Evolutionary conservation across 2,888 invertebrate genomes (phyloP), one percentile per base, ranked within the genome.

Genomic region (Hedya salicella): DNA sequence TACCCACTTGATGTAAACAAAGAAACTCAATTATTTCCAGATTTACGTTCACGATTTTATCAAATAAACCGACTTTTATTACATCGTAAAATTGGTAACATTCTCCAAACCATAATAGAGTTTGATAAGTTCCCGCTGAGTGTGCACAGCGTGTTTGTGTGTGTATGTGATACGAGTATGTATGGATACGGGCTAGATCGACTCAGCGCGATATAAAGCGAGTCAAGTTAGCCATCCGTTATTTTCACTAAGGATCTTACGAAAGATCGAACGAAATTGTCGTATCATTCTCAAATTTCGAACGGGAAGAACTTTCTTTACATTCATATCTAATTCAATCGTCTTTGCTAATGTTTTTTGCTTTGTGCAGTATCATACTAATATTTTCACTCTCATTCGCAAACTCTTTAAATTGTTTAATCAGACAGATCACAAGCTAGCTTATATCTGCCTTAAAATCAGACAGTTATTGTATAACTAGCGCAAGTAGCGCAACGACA

Each of bases 61-160:
- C 44, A 57, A 44, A 44, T 30, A n/a, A 46, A 57, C 25, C 25
- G 6, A 42, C 44, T 57, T 44, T 57, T 44, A 56, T 17, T 56
- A 42, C 42, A 42, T 56, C 42, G 56, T 56, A 56, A 56, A 56
- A 56, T 56, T 44, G 56, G 42, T 42, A 56, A 56, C 56, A 44
- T 56, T 56, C 42, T 56, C 42, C 42, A 30, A 54, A 56, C 42
- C 42, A 44, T 30, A 56, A 56, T 40, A 42, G 16, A 56, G 42
- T 56, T 42, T 44, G 56, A 56, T 56, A 56, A 56, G 42, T 16
- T 21, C 3, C 46, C 8, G n/a, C n/a, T 6, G 25, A 25, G 17
- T 16, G 3, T 40, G 30, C 16, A 19, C 13, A 44, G 13, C 4
- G 13, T 46, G 1, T 13, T 4, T 13, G 46, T 46, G 11, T 46